Evolutionary conservation across 2,888 invertebrate species (phyloP).

Genomic region (Seladonia tumulorum): DNA sequence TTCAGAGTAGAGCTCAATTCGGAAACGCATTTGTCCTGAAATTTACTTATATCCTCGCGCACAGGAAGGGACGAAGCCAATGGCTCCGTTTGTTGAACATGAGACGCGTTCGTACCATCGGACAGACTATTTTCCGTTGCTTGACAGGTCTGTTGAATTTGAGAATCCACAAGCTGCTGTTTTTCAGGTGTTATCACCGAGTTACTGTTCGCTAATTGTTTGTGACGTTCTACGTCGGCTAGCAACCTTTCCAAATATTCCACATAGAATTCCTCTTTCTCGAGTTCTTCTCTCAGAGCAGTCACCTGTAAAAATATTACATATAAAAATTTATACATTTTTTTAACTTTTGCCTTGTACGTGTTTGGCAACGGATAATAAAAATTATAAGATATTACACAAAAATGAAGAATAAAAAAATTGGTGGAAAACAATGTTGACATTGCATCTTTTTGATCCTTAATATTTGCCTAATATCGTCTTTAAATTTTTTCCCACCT

Average conservation of each 20-base stretch:
- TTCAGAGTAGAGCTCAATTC: conserved; percentile 82
- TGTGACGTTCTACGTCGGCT: conserved; percentile 94
- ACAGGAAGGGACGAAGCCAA: conserved; percentile 82
- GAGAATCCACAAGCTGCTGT: conserved; percentile 75
- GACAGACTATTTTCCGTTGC: conserved; percentile 54
- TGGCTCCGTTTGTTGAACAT: conserved; percentile 69
- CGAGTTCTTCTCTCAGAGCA: conserved; percentile 92
- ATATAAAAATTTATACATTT: background rate
- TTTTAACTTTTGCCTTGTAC: background rate
- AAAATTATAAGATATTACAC: no score
- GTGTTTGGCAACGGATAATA: no score
- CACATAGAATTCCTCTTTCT: conserved; percentile 95
- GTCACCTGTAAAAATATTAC: conserved; percentile 84
- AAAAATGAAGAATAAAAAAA: no score
- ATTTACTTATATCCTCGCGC: conserved; percentile 81
- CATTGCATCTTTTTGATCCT: background rate
- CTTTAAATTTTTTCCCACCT: background rate
- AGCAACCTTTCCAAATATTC: conserved; percentile 94
- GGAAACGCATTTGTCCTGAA: conserved; percentile 84
- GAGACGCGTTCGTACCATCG: conserved; percentile 49
- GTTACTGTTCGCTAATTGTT: conserved; percentile 82
- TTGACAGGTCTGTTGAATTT: conserved; percentile 66
- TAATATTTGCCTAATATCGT: background rate
- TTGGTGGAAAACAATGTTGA: background rate
- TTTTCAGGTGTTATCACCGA: conserved; percentile 83